Evolutionary conservation across 2,113 vertebrate genomes (phyloP).

Genomic region (Brachionichthys hirsutus): DNA sequence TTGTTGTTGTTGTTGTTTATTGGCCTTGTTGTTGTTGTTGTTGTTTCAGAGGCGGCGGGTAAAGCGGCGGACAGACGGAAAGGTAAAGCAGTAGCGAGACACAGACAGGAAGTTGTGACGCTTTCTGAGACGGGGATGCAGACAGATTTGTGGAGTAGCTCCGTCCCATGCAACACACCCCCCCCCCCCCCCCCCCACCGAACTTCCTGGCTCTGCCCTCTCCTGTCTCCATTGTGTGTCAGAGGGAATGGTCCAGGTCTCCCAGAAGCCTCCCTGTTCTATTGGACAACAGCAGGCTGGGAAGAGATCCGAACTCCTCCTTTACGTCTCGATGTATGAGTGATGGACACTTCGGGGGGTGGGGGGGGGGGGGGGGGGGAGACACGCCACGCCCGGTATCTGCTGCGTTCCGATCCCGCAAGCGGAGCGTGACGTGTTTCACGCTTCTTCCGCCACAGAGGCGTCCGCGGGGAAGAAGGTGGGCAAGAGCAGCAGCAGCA

Average conservation of each 20-base stretch:
- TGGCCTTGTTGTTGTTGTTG: constrained; percentile 69
- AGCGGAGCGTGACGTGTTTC: too few species aligned
- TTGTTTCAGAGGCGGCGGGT: constrained; percentile 74
- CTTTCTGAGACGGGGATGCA: too few species aligned
- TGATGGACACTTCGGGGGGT: too few species aligned
- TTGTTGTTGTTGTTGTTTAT: constrained; percentile 69
- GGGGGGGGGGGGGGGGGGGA: background rate
- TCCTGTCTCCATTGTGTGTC: constrained; percentile 12
- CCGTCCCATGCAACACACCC: constrained; percentile 15
- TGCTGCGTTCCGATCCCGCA: too few species aligned
- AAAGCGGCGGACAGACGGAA: constrained; percentile 71
- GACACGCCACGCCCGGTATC: constrained; percentile 33
- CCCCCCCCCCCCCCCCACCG: constrained; percentile 31
- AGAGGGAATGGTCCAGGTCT: constrained; percentile 35
- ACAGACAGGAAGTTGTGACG: constrained; percentile 27
- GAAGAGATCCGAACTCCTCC: constrained; percentile 39
- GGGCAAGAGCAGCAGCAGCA: constrained; percentile 76
- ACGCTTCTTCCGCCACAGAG: constrained; percentile 69
- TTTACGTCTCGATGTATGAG: constrained; percentile 14
- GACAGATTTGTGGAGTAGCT: too few species aligned
- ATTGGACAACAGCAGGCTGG: constrained; percentile 28
- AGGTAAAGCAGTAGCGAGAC: constrained; percentile 64
- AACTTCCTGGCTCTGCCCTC: constrained; percentile 54
- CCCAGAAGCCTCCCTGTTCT: constrained; percentile 22
- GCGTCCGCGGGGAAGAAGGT: constrained; percentile 86